These are phyloP conservation scores for Neosilurus mollespiculum DNA, from an alignment of 2,797 vertebrate species.

Conservation along the genomic window DNA sequence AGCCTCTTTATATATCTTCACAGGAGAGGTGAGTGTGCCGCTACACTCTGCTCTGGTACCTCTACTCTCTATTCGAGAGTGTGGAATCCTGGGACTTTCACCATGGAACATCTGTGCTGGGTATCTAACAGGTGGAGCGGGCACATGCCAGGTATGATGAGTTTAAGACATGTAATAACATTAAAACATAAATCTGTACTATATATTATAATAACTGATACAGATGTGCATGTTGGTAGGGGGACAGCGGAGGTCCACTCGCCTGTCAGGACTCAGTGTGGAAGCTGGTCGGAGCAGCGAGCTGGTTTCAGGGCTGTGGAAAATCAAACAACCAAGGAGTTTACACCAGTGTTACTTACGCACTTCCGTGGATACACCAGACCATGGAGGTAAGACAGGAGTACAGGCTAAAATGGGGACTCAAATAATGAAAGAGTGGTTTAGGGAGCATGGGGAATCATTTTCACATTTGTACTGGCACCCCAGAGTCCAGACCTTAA, in stretches of 20 bases:
- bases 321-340: constrained; percentile 77
- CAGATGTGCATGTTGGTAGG: constrained; percentile 60
- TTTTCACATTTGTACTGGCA: no score
- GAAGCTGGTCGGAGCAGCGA: constrained; percentile 79
- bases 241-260: constrained; percentile 77
- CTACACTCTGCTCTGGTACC: constrained; percentile 79
- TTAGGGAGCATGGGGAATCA: no score
- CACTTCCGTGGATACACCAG: constrained; percentile 82
- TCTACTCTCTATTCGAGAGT: constrained; percentile 76
- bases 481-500: no score
- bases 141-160: constrained; percentile 79
- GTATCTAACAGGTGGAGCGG: constrained; percentile 77
- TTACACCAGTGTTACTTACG: constrained; percentile 78
- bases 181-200: not conserved
- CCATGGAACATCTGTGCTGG: constrained; percentile 81
- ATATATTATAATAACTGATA: not conserved
- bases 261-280: constrained; percentile 76
- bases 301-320: constrained; percentile 76
- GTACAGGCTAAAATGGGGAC: not conserved
- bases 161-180: not conserved
- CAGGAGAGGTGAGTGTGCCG: constrained; percentile 77
- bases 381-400: constrained; percentile 79
- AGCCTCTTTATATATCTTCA: not conserved
- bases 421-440: no score
- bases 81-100: constrained; percentile 75